Evolutionary conservation across 2,888 invertebrate genomes (phyloP).

Genomic region (Drosophila putrida): DNA sequence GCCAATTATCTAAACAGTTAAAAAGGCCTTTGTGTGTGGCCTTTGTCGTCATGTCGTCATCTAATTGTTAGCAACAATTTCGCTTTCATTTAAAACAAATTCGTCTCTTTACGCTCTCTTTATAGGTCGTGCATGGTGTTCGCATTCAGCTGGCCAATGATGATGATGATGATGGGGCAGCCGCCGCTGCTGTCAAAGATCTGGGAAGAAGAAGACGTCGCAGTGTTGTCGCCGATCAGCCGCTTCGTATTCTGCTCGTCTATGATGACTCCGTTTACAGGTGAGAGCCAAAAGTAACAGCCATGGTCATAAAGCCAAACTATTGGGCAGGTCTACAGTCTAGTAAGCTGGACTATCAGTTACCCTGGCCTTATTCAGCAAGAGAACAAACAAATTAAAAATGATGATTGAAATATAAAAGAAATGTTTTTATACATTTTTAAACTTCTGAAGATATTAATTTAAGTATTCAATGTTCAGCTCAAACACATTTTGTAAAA

Average conservation of each 20-base stretch:
- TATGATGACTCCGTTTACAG: conserved; percentile 96
- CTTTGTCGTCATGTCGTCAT: conserved; percentile 72
- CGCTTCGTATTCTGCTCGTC: conserved; percentile 92
- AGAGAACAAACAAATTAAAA: too few species aligned
- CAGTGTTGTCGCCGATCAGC: conserved; percentile 89
- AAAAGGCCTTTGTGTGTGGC: conserved; percentile 58
- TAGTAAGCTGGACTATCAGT: neutral
- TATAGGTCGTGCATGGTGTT: conserved; percentile 92
- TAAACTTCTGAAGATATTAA: too few species aligned
- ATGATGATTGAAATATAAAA: too few species aligned
- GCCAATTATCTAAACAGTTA: conserved; percentile 56
- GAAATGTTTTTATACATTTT: too few species aligned
- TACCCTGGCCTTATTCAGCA: neutral
- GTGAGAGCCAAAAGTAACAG: conserved; percentile 86
- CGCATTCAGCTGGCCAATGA: conserved; percentile 89
- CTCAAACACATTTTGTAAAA: too few species aligned
- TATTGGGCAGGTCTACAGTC: neutral
- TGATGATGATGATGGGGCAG: conserved; percentile 88
- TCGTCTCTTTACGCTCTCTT: conserved; percentile 60
- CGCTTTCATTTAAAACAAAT: conserved; percentile 63
- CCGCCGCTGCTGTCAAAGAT: conserved; percentile 82
- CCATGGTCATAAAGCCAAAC: neutral
- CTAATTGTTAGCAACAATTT: conserved; percentile 63
- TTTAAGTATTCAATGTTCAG: too few species aligned
- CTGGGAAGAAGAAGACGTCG: conserved; percentile 87